Conservation (phyloP, 2,888 invertebrate species). For the Diplolepis rosae region DNA sequence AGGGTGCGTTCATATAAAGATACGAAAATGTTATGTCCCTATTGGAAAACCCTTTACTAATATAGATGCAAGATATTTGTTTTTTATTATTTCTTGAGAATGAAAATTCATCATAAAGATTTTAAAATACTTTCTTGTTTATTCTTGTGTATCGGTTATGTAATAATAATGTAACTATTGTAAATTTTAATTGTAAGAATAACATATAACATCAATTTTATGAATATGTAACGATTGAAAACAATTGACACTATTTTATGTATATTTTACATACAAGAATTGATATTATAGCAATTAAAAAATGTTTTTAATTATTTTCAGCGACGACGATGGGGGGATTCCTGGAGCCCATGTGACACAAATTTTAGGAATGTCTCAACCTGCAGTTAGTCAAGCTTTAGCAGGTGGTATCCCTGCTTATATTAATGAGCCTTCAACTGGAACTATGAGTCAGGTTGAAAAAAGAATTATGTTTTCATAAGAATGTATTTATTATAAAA, state of each 20-base stretch:
- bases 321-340: constrained; percentile 76
- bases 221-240: no score
- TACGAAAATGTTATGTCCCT: no score
- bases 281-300: no score
- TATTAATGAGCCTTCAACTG: constrained; percentile 58
- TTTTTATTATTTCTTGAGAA: no score
- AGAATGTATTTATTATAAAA: not conserved
- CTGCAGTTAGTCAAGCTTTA: constrained; percentile 59
- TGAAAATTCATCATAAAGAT: no score
- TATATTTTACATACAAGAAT: no score
- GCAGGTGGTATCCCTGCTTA: constrained; percentile 61
- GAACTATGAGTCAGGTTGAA: constrained; percentile 59
- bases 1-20: no score
- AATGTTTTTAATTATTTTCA: constrained; percentile 34
- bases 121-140: no score
- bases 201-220: not conserved
- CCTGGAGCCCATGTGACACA: constrained; percentile 71
- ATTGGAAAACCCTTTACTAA: no score
- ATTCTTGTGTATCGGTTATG: not conserved
- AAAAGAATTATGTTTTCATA: not conserved
- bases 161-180: not conserved
- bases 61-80: no score
- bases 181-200: not conserved
- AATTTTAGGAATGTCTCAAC: constrained; percentile 61
- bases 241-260: no score